A percentile compares a stretch with the other conserved stretches of the same genome.
Evolutionary conservation across 2,113 vertebrate species (phyloP).

Genomic region (Sinocyclocheilus maitianheensis): DNA sequence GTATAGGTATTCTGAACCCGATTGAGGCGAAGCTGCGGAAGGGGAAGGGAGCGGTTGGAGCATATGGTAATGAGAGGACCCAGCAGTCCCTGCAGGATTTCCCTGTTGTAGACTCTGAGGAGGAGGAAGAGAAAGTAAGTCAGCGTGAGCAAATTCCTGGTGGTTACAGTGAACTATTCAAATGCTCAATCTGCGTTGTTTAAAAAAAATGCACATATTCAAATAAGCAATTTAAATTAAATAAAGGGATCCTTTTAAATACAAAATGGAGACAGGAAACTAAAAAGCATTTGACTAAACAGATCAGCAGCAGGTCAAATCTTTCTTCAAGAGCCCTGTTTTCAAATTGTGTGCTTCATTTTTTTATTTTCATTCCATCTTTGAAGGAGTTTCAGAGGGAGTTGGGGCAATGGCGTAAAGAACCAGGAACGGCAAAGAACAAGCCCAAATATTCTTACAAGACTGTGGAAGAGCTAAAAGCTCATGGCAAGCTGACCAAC

Average conservation of each 20-base stretch:
- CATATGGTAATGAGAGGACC: slow-evolving; percentile 92
- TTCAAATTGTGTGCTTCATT: background rate
- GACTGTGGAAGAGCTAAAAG: slow-evolving; percentile 94
- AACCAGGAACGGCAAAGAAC: slow-evolving; percentile 86
- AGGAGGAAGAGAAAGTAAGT: slow-evolving; percentile 92
- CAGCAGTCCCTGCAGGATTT: slow-evolving; percentile 92
- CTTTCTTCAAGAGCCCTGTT: background rate
- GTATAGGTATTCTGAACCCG: slow-evolving; percentile 89
- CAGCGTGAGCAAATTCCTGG: slow-evolving; percentile 50
- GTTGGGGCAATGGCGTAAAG: slow-evolving; percentile 95
- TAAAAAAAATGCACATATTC: background rate
- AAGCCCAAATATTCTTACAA: slow-evolving; percentile 95
- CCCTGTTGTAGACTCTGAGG: slow-evolving; percentile 91
- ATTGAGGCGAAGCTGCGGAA: slow-evolving; percentile 98
- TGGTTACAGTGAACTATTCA: background rate
- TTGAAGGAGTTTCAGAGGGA: slow-evolving; percentile 92
- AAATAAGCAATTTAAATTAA: background rate
- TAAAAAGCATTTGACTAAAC: background rate
- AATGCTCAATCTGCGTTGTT: background rate
- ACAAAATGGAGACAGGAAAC: background rate
- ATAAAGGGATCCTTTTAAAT: background rate
- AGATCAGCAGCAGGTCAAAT: background rate
- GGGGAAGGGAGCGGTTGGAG: slow-evolving; percentile 97
- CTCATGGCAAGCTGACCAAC: slow-evolving; percentile 82
- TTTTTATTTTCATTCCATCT: background rate